Percentiles rank a stretch among this genome's conserved stretches.
Conservation (phyloP, 2,797 vertebrate genomes). For the Chlorospingus flavigularis region DNA sequence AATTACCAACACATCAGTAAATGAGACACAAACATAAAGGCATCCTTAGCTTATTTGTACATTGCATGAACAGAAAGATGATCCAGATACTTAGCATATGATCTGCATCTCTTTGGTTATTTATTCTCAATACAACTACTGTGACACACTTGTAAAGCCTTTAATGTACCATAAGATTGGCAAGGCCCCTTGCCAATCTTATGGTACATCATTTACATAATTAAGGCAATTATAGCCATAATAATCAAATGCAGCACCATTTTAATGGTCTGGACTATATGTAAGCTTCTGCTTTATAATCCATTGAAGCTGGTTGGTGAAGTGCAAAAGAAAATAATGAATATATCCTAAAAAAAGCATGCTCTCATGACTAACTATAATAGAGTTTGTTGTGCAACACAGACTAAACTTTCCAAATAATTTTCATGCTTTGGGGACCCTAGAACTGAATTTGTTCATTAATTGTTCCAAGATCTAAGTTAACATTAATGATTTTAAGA, state of each 20-base stretch:
- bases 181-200: too few species aligned
- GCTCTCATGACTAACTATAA: neutral
- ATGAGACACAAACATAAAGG: neutral
- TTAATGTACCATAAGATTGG: conserved; percentile 28
- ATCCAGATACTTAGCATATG: neutral
- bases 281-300: conserved; percentile 17
- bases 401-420: neutral
- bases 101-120: conserved; percentile 21
- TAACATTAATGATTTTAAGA: neutral
- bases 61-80: neutral
- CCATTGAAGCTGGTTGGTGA: neutral
- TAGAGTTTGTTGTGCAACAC: neutral
- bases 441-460: neutral
- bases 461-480: neutral
- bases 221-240: conserved; percentile 39
- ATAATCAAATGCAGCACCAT: neutral
- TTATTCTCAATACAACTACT: conserved; percentile 12
- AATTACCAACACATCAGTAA: neutral
- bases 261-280: conserved; percentile 28
- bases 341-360: neutral
- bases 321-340: neutral
- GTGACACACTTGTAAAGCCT: conserved; percentile 24
- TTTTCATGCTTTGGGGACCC: neutral
- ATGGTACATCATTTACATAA: conserved; percentile 47
- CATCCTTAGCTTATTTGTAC: neutral